phyloP scores from a whole-genome alignment of 2,113 vertebrate species.

The Barnardius zonarius region DNA sequence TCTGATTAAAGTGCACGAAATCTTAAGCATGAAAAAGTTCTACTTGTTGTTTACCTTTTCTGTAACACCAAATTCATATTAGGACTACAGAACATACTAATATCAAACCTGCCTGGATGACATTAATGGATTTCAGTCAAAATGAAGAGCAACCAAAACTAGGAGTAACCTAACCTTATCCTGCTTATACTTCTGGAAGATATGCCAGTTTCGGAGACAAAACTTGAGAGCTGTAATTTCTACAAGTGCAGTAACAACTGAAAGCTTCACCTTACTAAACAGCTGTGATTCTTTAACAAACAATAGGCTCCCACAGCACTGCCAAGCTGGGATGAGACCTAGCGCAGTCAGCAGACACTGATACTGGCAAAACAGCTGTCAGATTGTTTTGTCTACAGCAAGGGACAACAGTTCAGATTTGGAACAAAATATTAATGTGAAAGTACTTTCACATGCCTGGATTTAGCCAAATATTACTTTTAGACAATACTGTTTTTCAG shows the following conservation, averaged over 20 bases:
- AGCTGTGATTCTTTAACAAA: background rate
- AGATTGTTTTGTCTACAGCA: background rate
- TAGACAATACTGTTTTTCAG: background rate
- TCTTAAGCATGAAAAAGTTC: background rate
- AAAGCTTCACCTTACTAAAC: background rate
- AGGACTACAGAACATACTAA: background rate
- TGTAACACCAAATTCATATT: background rate
- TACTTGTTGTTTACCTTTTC: background rate
- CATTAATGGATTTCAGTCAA: background rate
- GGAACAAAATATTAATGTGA: background rate
- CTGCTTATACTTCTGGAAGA: background rate
- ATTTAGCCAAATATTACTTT: background rate
- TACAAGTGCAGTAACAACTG: background rate
- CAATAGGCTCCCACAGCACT: background rate
- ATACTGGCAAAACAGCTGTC: background rate
- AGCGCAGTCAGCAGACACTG: background rate
- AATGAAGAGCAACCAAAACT: background rate
- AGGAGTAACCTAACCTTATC: background rate
- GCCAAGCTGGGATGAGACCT: background rate
- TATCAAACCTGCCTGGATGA: background rate
- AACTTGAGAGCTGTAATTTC: too few relatives aligned
- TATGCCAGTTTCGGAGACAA: background rate
- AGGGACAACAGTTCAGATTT: background rate
- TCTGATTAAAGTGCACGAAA: background rate
- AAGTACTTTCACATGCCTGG: background rate